These are phyloP conservation scores for Helobdella robusta DNA, from an alignment of 2,888 invertebrate species.

Conservation along the genomic window DNA sequence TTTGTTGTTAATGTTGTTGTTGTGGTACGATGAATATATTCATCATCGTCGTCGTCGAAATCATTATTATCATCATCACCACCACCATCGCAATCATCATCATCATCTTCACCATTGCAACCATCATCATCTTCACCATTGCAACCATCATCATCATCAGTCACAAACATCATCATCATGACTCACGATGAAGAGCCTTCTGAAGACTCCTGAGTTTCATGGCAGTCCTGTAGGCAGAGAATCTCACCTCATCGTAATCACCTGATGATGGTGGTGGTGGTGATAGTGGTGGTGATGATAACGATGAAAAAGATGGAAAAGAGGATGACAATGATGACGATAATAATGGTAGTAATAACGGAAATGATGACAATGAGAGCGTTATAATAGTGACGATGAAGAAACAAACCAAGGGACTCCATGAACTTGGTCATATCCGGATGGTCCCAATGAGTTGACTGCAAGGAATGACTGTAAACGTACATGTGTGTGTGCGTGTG, in stretches of 20 bases:
- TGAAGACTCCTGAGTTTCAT: constrained; percentile 92
- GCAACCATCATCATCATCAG: not conserved
- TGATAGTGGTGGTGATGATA: not conserved
- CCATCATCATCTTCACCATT: not conserved
- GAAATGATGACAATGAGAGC: not conserved
- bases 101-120: not conserved
- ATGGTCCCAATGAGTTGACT: constrained; percentile 99
- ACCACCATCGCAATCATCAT: not conserved
- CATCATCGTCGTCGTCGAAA: not conserved
- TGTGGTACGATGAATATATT: not conserved
- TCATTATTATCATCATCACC: not conserved
- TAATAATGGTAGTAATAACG: constrained; percentile 23
- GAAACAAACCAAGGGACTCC: constrained; percentile 41
- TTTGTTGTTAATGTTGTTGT: too few species aligned
- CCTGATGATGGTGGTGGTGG: constrained; percentile 34
- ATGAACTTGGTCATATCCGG: constrained; percentile 90
- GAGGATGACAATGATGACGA: not conserved
- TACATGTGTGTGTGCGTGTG: too few species aligned
- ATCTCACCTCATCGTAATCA: constrained; percentile 90
- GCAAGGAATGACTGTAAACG: constrained; percentile 73
- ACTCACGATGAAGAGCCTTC: constrained; percentile 68
- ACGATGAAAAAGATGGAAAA: not conserved
- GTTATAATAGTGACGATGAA: not conserved
- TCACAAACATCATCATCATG: not conserved
- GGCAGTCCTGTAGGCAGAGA: constrained; percentile 94